These are phyloP conservation scores for Ascidia mentula DNA, from an alignment of 23 tunicate species.

Conservation along the genomic window DNA sequence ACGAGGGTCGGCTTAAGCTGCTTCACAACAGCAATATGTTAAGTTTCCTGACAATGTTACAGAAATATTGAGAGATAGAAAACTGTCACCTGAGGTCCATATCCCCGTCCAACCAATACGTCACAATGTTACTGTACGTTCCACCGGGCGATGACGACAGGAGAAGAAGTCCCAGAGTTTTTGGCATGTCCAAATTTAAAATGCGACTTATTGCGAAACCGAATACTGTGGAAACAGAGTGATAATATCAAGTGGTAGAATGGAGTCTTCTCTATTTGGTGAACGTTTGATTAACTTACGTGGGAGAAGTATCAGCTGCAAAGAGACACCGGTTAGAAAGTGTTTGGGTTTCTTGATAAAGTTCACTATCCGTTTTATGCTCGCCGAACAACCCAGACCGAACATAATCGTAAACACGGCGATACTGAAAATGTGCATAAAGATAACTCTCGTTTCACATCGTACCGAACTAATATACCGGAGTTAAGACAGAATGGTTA, in stretches of 20 bases:
- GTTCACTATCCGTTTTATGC: not conserved
- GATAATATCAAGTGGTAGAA: not conserved
- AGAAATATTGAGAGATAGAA: too few species aligned
- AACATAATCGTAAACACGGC: not conserved
- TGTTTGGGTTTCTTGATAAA: slow-evolving; percentile 22
- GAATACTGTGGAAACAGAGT: slow-evolving; percentile 1
- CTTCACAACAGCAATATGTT: too few species aligned
- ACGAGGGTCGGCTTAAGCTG: too few species aligned
- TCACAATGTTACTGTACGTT: slow-evolving; percentile 21
- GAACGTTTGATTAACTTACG: too few species aligned
- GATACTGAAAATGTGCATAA: not conserved
- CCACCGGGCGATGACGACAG: slow-evolving; percentile 48
- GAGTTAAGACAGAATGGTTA: too few species aligned
- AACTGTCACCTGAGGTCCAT: slow-evolving; percentile 63
- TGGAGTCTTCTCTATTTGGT: not conserved
- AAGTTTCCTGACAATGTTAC: too few species aligned
- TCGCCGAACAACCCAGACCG: slow-evolving; percentile 4
- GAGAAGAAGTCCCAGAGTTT: slow-evolving; percentile 10
- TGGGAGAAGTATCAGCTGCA: slow-evolving; percentile 18
- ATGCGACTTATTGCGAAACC: slow-evolving; percentile 3
- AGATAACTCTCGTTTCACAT: too few species aligned
- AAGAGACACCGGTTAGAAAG: slow-evolving; percentile 14
- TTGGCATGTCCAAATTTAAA: not conserved
- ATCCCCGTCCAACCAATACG: slow-evolving; percentile 54
- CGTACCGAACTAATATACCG: too few species aligned